A percentile compares a stretch with the other conserved stretches of the same genome.
These are phyloP conservation scores for Paracanthobrama guichenoti DNA, from an alignment of 2,113 vertebrate genomes.

Conservation along the genomic window DNA sequence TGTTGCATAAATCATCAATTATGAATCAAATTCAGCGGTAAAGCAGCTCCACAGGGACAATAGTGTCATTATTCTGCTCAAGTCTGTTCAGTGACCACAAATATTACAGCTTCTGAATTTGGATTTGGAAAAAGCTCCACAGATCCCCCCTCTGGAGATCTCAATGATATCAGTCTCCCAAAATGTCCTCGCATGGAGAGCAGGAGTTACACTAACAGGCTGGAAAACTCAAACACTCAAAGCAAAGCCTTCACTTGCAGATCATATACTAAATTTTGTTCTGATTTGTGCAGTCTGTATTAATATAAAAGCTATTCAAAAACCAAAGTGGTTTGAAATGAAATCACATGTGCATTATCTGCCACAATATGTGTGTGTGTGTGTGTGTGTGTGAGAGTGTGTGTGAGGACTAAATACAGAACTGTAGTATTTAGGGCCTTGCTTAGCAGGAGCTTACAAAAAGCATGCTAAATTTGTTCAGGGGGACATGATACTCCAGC, in stretches of 20 bases:
- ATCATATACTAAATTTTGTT: not conserved
- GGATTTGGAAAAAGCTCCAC: not conserved
- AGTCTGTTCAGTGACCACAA: too few species aligned
- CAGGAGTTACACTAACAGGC: conserved; percentile 3
- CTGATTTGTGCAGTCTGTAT: not conserved
- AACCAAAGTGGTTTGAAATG: not conserved
- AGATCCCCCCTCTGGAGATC: not conserved
- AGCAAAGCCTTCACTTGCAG: not conserved
- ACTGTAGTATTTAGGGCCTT: conserved; percentile 34
- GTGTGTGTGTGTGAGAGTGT: not conserved
- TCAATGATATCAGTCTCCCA: not conserved
- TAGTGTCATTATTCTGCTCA: too few species aligned
- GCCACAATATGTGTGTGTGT: conserved; percentile 13
- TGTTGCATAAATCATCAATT: too few species aligned
- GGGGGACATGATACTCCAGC: conserved; percentile 47
- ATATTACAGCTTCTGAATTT: not conserved
- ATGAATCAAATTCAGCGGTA: too few species aligned
- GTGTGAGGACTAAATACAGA: conserved; percentile 41
- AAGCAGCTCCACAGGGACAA: too few species aligned
- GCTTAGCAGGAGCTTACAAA: conserved; percentile 46
- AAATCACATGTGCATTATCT: not conserved
- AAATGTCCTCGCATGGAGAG: not conserved
- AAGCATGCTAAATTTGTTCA: conserved; percentile 52
- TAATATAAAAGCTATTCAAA: too few species aligned
- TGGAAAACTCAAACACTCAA: not conserved